Evolutionary conservation across 2,888 invertebrate species (phyloP).

Genomic region (Serrognathus titanus): DNA sequence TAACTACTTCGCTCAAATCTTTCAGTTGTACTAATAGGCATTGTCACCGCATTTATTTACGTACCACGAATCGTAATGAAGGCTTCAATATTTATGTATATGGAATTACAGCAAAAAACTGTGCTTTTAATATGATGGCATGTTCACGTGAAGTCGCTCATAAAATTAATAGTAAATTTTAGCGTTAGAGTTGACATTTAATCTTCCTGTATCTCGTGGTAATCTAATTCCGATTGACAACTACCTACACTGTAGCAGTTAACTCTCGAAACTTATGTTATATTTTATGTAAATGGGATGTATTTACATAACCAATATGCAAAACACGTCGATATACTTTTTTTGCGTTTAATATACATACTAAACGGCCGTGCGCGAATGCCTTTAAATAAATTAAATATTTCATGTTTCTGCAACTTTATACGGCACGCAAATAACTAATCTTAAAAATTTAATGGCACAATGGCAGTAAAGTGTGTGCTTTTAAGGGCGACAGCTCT

Average conservation of each 20-base stretch:
- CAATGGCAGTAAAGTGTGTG: too few species aligned
- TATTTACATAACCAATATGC: slow-evolving; percentile 23
- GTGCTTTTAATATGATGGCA: neutral
- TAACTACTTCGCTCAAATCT: slow-evolving; percentile 39
- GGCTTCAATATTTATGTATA: neutral
- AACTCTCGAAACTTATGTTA: slow-evolving; percentile 23
- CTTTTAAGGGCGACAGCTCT: too few species aligned
- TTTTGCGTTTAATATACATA: slow-evolving; percentile 10
- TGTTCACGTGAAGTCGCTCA: neutral
- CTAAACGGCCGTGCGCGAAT: slow-evolving; percentile 9
- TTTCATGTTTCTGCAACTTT: slow-evolving; percentile 2
- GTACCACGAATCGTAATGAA: too few species aligned
- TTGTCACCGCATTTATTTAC: neutral
- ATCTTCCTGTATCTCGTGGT: slow-evolving; percentile 21
- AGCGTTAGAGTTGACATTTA: slow-evolving; percentile 23
- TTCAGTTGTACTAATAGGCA: slow-evolving; percentile 34
- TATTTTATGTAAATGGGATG: slow-evolving; percentile 22
- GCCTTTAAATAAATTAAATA: slow-evolving; percentile 16
- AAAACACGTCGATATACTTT: slow-evolving; percentile 15
- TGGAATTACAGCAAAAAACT: neutral
- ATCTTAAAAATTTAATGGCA: too few species aligned
- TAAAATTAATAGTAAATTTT: slow-evolving; percentile 19
- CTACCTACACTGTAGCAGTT: slow-evolving; percentile 20
- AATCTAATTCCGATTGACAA: slow-evolving; percentile 29
- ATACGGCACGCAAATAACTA: too few species aligned